Conservation (phyloP, 1,140 invertebrate species). For the Tenebrio molitor region DNA sequence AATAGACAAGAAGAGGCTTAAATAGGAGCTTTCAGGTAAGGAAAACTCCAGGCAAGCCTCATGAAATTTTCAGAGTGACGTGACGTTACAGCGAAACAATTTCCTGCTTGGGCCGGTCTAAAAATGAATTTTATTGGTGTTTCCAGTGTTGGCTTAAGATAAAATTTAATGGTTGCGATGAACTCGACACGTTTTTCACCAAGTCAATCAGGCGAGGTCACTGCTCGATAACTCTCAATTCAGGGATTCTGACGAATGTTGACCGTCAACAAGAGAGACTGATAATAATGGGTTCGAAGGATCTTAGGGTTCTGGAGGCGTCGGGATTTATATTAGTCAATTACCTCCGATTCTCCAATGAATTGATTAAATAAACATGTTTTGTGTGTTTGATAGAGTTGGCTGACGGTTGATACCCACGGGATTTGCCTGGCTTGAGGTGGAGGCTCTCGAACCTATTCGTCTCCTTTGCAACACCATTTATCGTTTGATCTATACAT, state of each 20-base stretch:
- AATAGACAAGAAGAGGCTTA: constrained; percentile 1
- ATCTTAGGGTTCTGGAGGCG: constrained; percentile 13
- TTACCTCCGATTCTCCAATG: constrained; percentile 27
- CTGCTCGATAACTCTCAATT: constrained; percentile 1
- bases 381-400: constrained; percentile 19
- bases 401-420: neutral
- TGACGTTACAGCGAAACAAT: neutral
- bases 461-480: too few relatives aligned
- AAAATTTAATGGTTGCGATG: constrained; percentile 30
- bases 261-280: constrained; percentile 11
- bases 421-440: neutral
- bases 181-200: neutral
- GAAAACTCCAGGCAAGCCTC: neutral
- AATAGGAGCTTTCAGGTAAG: too few relatives aligned
- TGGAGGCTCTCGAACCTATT: too few relatives aligned
- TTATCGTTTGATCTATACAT: too few relatives aligned
- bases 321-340: constrained; percentile 27
- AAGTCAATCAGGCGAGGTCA: constrained; percentile 3
- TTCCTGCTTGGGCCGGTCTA: neutral
- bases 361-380: constrained; percentile 36
- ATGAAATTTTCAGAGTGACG: neutral
- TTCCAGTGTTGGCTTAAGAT: neutral
- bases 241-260: neutral
- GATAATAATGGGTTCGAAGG: constrained; percentile 9
- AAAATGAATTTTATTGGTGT: constrained; percentile 11